phyloP scores from a whole-genome alignment of 2,888 invertebrate species.

The Leptinotarsa rubiginosa region DNA sequence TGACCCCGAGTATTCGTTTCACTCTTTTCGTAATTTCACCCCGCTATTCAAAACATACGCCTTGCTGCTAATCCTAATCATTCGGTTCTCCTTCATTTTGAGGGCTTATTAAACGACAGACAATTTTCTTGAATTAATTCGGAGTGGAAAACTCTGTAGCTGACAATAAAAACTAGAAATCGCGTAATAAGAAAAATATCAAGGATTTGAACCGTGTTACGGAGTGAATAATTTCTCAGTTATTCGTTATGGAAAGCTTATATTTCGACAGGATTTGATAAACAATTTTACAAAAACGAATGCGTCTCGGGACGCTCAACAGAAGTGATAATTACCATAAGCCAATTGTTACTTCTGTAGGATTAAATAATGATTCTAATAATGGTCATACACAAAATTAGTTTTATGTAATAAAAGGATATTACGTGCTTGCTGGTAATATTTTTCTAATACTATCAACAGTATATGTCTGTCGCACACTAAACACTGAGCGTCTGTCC shows the following conservation, averaged over 20 bases:
- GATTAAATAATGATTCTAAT: too few species aligned
- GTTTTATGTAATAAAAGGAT: too few species aligned
- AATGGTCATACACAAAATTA: too few species aligned
- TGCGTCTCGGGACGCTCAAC: too few species aligned
- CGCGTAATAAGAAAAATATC: slow-evolving; percentile 4
- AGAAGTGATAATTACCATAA: too few species aligned
- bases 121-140: slow-evolving; percentile 23
- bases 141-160: slow-evolving; percentile 14
- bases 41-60: slow-evolving; percentile 31
- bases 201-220: background rate
- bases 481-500: too few species aligned
- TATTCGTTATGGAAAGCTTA: background rate
- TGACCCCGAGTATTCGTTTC: slow-evolving; percentile 38
- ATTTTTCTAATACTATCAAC: too few species aligned
- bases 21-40: slow-evolving; percentile 42
- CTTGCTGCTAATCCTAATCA: slow-evolving; percentile 37
- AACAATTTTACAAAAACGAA: too few species aligned
- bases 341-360: too few species aligned
- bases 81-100: slow-evolving; percentile 30
- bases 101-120: slow-evolving; percentile 25
- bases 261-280: background rate
- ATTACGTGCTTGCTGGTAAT: too few species aligned
- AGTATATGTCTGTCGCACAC: too few species aligned
- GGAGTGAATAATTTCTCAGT: background rate
- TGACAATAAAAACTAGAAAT: slow-evolving; percentile 17